phyloP scores from a whole-genome alignment of 2,888 invertebrate genomes.

The Conchocele bisecta region DNA sequence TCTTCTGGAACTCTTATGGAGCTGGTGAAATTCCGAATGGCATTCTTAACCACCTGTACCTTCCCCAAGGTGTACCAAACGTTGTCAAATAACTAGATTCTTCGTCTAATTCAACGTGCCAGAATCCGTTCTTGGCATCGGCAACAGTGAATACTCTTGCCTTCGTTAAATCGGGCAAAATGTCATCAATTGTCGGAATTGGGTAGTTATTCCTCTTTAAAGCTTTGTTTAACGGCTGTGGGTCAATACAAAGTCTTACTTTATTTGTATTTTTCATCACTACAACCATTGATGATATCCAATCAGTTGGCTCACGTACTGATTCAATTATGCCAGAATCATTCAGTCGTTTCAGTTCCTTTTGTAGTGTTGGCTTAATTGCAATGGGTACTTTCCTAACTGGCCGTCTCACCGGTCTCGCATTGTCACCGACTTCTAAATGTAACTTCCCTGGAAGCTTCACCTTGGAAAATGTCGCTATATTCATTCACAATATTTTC shows the following conservation, averaged over 20 bases:
- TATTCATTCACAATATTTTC: no score
- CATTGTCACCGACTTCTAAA: slow-evolving; percentile 30
- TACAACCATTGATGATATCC: slow-evolving; percentile 49
- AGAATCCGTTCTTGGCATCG: slow-evolving; percentile 52
- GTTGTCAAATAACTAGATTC: slow-evolving; percentile 48
- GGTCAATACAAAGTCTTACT: slow-evolving; percentile 45
- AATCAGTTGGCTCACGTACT: slow-evolving; percentile 50
- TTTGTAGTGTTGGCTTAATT: slow-evolving; percentile 23
- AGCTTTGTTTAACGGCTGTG: slow-evolving; percentile 43
- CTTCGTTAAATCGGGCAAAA: slow-evolving; percentile 13
- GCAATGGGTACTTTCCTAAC: slow-evolving; percentile 35
- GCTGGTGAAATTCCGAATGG: slow-evolving; percentile 57
- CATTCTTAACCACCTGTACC: slow-evolving; percentile 56
- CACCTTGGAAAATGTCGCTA: slow-evolving; percentile 31
- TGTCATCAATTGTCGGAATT: slow-evolving; percentile 13
- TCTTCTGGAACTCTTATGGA: slow-evolving; percentile 58
- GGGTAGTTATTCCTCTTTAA: slow-evolving; percentile 22
- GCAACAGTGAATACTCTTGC: slow-evolving; percentile 16
- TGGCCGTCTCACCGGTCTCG: slow-evolving; percentile 37
- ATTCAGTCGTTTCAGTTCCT: slow-evolving; percentile 31
- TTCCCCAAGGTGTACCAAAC: slow-evolving; percentile 56
- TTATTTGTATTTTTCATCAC: slow-evolving; percentile 24
- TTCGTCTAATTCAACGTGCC: slow-evolving; percentile 58
- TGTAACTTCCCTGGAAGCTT: slow-evolving; percentile 40
- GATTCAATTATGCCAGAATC: slow-evolving; percentile 17